A percentile compares a stretch with the other conserved stretches of the same genome.
These are phyloP conservation scores for Hippoglossus stenolepis DNA, from an alignment of 2,113 vertebrate species.

Conservation along the genomic window DNA sequence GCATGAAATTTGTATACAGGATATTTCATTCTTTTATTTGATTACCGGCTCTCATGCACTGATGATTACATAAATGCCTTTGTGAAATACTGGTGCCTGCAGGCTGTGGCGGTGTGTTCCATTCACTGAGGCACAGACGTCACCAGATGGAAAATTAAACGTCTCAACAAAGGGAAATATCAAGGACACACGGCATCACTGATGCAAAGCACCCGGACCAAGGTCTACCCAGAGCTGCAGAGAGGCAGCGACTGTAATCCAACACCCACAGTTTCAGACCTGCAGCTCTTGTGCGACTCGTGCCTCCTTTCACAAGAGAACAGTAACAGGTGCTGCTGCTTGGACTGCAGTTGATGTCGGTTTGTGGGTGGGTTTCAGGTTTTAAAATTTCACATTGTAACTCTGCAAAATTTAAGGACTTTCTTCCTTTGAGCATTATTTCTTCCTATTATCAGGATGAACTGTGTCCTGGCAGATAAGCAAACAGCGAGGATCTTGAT, in stretches of 20 bases:
- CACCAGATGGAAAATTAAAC: constrained; percentile 39
- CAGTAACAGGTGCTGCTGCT: background rate
- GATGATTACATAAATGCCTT: constrained; percentile 40
- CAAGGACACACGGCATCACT: background rate
- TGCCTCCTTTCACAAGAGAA: background rate
- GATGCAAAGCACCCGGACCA: constrained; percentile 32
- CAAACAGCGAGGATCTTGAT: background rate
- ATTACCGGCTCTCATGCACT: constrained; percentile 19
- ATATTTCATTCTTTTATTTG: constrained; percentile 30
- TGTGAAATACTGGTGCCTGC: constrained; percentile 33
- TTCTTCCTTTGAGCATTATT: too few relatives aligned
- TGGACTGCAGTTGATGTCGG: background rate
- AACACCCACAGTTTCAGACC: background rate
- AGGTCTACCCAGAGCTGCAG: background rate
- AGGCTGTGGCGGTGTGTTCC: constrained; percentile 25
- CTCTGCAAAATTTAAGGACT: too few relatives aligned
- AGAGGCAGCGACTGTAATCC: background rate
- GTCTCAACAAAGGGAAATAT: constrained; percentile 18
- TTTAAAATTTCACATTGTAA: too few relatives aligned
- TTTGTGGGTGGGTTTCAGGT: too few relatives aligned
- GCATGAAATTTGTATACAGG: constrained; percentile 28
- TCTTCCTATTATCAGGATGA: background rate
- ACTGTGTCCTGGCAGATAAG: background rate
- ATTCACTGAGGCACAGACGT: constrained; percentile 33
- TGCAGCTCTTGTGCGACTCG: background rate